Conservation (phyloP, 2,888 invertebrate genomes). For the Trisateles emortualis region DNA sequence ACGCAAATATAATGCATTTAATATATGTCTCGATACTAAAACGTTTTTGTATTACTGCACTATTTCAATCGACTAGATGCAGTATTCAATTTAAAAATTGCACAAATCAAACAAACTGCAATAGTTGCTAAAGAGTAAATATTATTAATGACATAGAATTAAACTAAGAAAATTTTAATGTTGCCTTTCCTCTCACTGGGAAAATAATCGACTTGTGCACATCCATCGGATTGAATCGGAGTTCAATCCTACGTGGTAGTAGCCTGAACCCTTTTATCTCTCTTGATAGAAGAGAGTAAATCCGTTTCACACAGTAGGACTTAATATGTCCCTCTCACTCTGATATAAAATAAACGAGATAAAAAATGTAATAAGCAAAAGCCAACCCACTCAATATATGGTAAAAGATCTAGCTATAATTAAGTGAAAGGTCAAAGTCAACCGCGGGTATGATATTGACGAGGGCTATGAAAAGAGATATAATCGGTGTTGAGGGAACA, state of each 20-base stretch:
- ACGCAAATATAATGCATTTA: constrained; percentile 73
- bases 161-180: not conserved
- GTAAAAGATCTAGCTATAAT: constrained; percentile 28
- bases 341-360: constrained; percentile 11
- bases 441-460: constrained; percentile 12
- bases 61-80: constrained; percentile 48
- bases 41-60: constrained; percentile 61
- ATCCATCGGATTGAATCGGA: too few species aligned
- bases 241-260: too few species aligned
- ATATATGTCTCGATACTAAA: constrained; percentile 67
- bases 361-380: constrained; percentile 24
- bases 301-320: too few species aligned
- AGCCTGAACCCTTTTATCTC: too few species aligned
- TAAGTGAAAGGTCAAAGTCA: constrained; percentile 38
- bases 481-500: constrained; percentile 33
- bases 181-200: not conserved
- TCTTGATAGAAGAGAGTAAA: too few species aligned
- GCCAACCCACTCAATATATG: constrained; percentile 16
- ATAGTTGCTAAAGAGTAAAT: too few species aligned
- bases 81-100: constrained; percentile 38
- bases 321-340: not conserved
- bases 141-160: constrained; percentile 28
- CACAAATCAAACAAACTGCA: constrained; percentile 26
- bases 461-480: constrained; percentile 33
- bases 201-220: too few species aligned